phyloP scores from a whole-genome alignment of 2,888 invertebrate species.

The Nyleta sp. region DNA sequence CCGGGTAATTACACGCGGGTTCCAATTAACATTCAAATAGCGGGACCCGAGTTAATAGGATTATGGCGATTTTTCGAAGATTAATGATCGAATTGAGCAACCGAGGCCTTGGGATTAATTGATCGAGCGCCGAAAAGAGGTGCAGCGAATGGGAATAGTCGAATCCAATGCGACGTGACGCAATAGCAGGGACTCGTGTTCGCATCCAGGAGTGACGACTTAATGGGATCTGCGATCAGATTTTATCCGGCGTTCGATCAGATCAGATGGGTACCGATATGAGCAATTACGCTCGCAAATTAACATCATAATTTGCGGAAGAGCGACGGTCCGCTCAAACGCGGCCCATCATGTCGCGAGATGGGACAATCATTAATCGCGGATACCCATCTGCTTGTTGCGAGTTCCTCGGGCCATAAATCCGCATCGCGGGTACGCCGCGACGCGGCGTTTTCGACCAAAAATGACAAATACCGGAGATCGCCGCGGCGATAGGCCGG shows the following conservation, averaged over 20 bases:
- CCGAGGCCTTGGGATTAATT: conserved; percentile 37
- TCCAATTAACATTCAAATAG: conserved; percentile 53
- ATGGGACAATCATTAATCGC: too few relatives aligned
- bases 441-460: neutral
- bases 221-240: conserved; percentile 42
- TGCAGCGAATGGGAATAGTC: neutral
- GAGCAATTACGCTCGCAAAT: conserved; percentile 33
- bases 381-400: too few relatives aligned
- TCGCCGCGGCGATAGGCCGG: too few relatives aligned
- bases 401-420: too few relatives aligned
- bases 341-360: conserved; percentile 23
- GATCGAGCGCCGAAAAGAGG: conserved; percentile 26
- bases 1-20: conserved; percentile 31
- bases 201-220: conserved; percentile 23
- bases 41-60: conserved; percentile 23
- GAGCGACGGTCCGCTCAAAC: too few relatives aligned
- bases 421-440: neutral
- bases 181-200: too few relatives aligned
- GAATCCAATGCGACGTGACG: too few relatives aligned
- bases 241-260: conserved; percentile 43
- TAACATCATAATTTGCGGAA: conserved; percentile 29
- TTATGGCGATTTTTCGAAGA: conserved; percentile 10
- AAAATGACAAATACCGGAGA: too few relatives aligned
- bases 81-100: conserved; percentile 35
- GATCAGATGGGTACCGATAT: conserved; percentile 29